A percentile compares a stretch with the other conserved stretches of the same genome.
These are phyloP conservation scores for Ailurus styani DNA, from an alignment of 2,113 vertebrate genomes.

Conservation along the genomic window DNA sequence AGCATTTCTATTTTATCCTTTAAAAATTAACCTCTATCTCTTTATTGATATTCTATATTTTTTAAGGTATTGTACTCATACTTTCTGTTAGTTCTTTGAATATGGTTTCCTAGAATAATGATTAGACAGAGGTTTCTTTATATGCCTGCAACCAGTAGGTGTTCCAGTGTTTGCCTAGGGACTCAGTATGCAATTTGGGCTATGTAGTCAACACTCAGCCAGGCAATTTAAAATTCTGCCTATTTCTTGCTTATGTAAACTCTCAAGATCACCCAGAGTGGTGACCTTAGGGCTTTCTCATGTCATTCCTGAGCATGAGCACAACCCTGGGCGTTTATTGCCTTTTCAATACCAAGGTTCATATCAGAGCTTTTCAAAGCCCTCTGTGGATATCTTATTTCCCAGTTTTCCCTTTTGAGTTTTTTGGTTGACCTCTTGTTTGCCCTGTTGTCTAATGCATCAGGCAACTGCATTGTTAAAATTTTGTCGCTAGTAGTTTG, in stretches of 20 bases:
- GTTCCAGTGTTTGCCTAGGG: not conserved
- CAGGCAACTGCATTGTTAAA: not conserved
- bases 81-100: not conserved
- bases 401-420: not conserved
- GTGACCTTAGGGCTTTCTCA: not conserved
- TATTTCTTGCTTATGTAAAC: not conserved
- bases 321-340: not conserved
- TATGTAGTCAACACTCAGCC: not conserved
- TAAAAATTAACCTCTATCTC: not conserved
- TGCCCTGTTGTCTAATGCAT: not conserved
- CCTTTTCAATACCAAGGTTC: not conserved
- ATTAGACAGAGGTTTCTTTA: not conserved
- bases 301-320: not conserved
- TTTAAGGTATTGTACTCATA: not conserved
- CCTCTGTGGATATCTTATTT: not conserved
- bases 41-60: not conserved
- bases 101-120: not conserved
- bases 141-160: not conserved
- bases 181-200: not conserved
- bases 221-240: not conserved
- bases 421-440: not conserved
- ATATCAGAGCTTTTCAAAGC: not conserved
- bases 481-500: not conserved
- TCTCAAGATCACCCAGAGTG: not conserved
- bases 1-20: not conserved